Evolutionary conservation across 2,113 vertebrate genomes (phyloP).

Genomic region (Lampris incognitus): DNA sequence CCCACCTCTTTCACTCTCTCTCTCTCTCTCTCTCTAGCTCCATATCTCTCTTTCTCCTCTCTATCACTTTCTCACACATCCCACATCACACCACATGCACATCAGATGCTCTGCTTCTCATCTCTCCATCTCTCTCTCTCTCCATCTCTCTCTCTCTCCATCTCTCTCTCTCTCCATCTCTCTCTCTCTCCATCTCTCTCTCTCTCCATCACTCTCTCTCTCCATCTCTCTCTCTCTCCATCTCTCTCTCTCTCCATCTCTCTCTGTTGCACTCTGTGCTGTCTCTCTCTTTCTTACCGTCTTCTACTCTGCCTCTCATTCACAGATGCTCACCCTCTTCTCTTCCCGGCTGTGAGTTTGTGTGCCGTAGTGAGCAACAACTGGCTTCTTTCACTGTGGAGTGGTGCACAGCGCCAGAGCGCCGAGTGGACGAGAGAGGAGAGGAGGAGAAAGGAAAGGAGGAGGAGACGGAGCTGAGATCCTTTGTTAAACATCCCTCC

Average conservation of each 20-base stretch:
- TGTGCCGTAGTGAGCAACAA: constrained; percentile 79
- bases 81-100: constrained; percentile 70
- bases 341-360: constrained; percentile 75
- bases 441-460: background rate
- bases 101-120: background rate
- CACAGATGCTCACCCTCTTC: constrained; percentile 69
- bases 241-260: constrained; percentile 61
- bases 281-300: constrained; percentile 64
- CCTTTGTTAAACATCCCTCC: constrained; percentile 66
- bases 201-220: constrained; percentile 47
- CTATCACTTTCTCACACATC: constrained; percentile 74
- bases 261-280: constrained; percentile 58
- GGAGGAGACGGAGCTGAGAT: constrained; percentile 38
- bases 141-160: constrained; percentile 63
- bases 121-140: constrained; percentile 28
- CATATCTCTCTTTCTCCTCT: constrained; percentile 78
- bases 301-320: constrained; percentile 67
- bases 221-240: constrained; percentile 63
- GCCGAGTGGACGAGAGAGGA: constrained; percentile 6
- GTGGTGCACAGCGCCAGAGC: background rate
- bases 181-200: constrained; percentile 39
- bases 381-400: constrained; percentile 60
- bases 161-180: constrained; percentile 61
- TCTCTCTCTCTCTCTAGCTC: constrained; percentile 68
- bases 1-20: constrained; percentile 53